Conservation (phyloP, 2,888 invertebrate species). For the Caenorhabditis drosophilae region DNA sequence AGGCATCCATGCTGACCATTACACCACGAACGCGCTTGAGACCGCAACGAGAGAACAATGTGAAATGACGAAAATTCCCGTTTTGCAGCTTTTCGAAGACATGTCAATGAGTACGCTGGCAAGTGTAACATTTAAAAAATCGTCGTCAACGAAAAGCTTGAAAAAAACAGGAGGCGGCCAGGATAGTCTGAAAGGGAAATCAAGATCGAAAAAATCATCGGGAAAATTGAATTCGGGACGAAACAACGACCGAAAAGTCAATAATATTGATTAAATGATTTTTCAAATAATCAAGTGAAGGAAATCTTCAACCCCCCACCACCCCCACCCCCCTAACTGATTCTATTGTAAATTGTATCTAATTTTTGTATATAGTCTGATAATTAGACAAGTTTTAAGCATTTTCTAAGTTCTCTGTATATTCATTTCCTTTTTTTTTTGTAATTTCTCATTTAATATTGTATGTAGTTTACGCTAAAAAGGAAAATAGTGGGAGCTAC, state of each 20-base stretch:
- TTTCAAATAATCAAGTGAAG: no score
- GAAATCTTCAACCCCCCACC: no score
- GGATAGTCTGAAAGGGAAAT: conserved; percentile 2
- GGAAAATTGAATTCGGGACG: conserved; percentile 11
- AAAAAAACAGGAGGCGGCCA: background rate
- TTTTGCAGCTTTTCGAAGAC: background rate
- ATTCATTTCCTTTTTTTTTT: no score
- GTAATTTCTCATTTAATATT: no score
- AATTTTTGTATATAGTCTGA: no score
- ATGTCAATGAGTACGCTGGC: background rate
- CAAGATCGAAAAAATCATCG: conserved; percentile 19
- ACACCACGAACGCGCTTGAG: conserved; percentile 52
- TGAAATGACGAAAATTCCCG: background rate
- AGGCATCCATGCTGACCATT: conserved; percentile 54
- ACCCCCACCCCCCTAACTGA: no score
- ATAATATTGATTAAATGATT: conserved; percentile 6
- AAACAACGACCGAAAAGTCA: conserved; percentile 23
- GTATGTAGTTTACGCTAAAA: no score
- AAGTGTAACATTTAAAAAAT: background rate
- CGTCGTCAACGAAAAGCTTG: background rate
- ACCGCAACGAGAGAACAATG: no score
- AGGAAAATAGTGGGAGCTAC: no score
- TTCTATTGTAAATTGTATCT: no score
- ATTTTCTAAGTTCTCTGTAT: no score
- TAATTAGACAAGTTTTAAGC: no score